Evolutionary conservation across 2,113 vertebrate genomes (phyloP), one percentile per base, ranked within the genome.

Genomic region (Amazona guildingii): DNA sequence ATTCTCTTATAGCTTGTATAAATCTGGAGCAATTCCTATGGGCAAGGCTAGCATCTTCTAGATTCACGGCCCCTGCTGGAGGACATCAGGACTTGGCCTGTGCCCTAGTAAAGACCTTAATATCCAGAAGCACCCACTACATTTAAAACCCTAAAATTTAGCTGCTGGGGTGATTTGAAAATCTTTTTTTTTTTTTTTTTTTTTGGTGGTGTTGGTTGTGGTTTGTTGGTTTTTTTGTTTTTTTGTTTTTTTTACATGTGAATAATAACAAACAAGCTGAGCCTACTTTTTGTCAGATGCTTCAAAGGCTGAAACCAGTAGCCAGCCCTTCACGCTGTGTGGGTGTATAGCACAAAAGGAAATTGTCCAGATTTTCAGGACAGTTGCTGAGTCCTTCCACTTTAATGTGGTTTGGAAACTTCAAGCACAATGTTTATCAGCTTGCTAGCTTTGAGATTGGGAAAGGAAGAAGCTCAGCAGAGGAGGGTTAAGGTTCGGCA

Each of bases 381-480:
- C 86, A 69, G 46, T 81, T 64, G 49, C 46, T 76, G 82, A 83
- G 49, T 87, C 67, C 78, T 83, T 75, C 39, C 11, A 19, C 87
- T 83, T 91, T 92, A 67, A 84, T 92, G 94, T 94, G 86, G 92
- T 79, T 90, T 95, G 83, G 89, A 95, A 93, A 94, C 62, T 90
- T 85, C n/a, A 70, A 70, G 86, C 63, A 64, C 48, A 59, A 46
- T 94, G 41, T 93, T 92, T 88, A 86, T 97, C 81, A 83, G 48
- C 69, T 91, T 48, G 46, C 76, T 95, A 33, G 44, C 76, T 96
- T 96, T 83, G 91, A 90, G 88, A 94, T 44, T 95, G 78, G 88
- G 94, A 97, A 96, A 97, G 95, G 97, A 97, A 96, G 95, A 90
- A 70, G 66, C 57, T 94, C 6, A 29, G 89, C 86, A 94, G 96